phyloP scores from a whole-genome alignment of 2,113 vertebrate species.

The Trematocara stigmaticum region DNA sequence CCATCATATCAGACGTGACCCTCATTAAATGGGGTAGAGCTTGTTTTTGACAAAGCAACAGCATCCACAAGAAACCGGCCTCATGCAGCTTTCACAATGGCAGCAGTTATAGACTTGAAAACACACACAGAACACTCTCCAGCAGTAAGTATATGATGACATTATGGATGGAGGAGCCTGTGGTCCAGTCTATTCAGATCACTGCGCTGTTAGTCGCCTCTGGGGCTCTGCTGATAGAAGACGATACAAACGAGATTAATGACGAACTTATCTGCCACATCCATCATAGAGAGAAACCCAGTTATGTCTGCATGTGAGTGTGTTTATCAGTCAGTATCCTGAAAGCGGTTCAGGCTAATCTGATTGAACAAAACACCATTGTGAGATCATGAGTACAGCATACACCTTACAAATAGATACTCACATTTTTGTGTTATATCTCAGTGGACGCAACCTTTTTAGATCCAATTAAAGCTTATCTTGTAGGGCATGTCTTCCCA shows the following conservation, averaged over 20 bases:
- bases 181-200: constrained; percentile 10
- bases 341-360: neutral
- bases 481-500: neutral
- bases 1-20: neutral
- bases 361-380: neutral
- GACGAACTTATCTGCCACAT: constrained; percentile 20
- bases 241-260: constrained; percentile 50
- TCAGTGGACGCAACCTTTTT: neutral
- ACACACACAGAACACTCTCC: neutral
- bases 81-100: neutral
- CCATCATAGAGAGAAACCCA: constrained; percentile 31
- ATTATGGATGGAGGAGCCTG: constrained; percentile 17
- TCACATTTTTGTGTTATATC: neutral
- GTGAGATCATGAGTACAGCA: neutral
- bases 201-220: neutral
- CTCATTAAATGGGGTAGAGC: neutral
- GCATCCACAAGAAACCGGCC: neutral
- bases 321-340: neutral
- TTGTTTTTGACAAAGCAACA: neutral
- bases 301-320: neutral
- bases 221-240: constrained; percentile 15
- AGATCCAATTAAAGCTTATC: neutral
- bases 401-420: neutral
- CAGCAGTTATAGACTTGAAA: neutral
- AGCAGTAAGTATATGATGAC: neutral